Evolutionary conservation across 2,113 vertebrate genomes (phyloP).

Genomic region (Pongo pygmaeus): DNA sequence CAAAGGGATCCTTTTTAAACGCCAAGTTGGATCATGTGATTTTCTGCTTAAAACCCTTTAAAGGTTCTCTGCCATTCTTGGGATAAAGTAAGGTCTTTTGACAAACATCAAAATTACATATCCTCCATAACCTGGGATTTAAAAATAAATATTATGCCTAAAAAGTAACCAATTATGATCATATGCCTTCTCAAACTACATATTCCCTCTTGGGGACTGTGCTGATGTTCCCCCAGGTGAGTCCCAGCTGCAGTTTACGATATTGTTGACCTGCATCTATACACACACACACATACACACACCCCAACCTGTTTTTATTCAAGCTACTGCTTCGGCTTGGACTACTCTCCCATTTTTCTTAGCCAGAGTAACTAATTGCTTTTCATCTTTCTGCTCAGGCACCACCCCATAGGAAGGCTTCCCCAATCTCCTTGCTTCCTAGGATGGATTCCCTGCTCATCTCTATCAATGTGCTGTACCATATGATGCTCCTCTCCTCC

Average conservation of each 20-base stretch:
- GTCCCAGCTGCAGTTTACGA: background rate
- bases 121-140: constrained; percentile 1
- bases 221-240: background rate
- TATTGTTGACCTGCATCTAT: background rate
- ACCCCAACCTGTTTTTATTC: background rate
- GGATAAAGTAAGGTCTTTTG: background rate
- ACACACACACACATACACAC: background rate
- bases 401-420: background rate
- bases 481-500: constrained; percentile 13
- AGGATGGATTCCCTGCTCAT: background rate
- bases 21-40: background rate
- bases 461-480: background rate
- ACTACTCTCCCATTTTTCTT: constrained; percentile 39
- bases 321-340: constrained; percentile 1
- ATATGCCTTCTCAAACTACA: constrained; percentile 25
- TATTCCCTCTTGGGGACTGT: constrained; percentile 11
- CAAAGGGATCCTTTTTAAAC: background rate
- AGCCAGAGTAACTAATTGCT: background rate
- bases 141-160: constrained; percentile 38
- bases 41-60: constrained; percentile 46
- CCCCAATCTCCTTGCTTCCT: constrained; percentile 23
- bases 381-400: constrained; percentile 14
- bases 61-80: constrained; percentile 7
- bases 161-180: constrained; percentile 25
- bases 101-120: constrained; percentile 19